Percentiles rank a stretch among this genome's conserved stretches.
Conservation (phyloP, 2,113 vertebrate genomes). For the Hemibagrus wyckioides region DNA sequence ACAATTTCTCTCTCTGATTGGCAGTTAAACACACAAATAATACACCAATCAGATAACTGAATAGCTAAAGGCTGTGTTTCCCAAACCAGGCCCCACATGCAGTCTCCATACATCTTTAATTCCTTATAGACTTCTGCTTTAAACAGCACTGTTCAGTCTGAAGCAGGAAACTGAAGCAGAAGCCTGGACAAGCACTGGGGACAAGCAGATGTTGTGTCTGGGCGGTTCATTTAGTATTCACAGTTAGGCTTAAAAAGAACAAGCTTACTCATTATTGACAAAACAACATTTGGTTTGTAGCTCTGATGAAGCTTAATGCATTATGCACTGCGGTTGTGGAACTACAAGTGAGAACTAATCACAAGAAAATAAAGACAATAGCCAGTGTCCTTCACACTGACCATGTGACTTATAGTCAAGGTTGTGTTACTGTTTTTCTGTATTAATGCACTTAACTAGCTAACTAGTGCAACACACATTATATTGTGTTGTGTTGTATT, state of each 20-base stretch:
- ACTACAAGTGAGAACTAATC: background rate
- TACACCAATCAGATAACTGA: background rate
- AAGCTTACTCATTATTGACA: background rate
- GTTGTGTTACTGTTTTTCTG: background rate
- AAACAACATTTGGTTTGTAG: slow-evolving; percentile 1
- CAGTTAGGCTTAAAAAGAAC: background rate
- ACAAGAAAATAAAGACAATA: background rate
- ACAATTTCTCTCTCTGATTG: background rate
- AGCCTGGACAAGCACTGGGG: background rate
- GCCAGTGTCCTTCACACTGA: background rate
- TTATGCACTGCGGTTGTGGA: background rate
- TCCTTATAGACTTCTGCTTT: no score
- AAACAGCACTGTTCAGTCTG: background rate
- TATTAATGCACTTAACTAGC: background rate
- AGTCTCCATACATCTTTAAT: background rate
- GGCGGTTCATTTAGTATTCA: background rate
- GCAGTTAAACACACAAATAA: background rate
- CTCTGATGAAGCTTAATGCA: background rate
- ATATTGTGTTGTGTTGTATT: background rate
- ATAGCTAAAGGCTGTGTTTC: background rate
- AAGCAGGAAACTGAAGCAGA: background rate
- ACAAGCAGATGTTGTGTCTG: background rate
- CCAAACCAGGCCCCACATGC: background rate
- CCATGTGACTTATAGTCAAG: background rate
- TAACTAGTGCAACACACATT: background rate